Percentiles rank a stretch among this genome's conserved stretches.
Conservation (phyloP, 2,888 invertebrate species). For the Zootermopsis nevadensis region DNA sequence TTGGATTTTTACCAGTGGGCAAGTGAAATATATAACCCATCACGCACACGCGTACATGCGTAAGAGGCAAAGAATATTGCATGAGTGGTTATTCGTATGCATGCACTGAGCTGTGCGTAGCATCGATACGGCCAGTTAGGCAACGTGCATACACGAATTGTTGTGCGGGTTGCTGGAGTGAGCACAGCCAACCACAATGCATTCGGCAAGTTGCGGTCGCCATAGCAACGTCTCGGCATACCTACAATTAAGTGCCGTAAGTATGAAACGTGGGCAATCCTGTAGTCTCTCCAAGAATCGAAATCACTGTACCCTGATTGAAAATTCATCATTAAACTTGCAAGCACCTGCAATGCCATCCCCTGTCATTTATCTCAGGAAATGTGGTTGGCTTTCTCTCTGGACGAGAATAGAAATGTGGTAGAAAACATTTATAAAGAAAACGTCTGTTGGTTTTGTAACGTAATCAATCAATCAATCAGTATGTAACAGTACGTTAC, state of each 20-base stretch:
- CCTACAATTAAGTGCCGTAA: background rate
- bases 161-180: constrained; percentile 14
- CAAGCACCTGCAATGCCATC: too few species aligned
- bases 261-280: background rate
- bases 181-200: background rate
- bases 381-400: too few species aligned
- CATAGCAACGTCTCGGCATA: background rate
- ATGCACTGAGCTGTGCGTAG: background rate
- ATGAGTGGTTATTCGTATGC: constrained; percentile 12
- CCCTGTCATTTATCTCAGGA: too few species aligned
- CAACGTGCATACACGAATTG: background rate
- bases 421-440: too few species aligned
- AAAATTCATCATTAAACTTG: background rate
- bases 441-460: too few species aligned
- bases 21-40: background rate
- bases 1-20: background rate
- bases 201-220: background rate
- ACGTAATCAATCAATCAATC: too few species aligned
- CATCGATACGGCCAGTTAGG: background rate
- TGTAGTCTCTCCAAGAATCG: background rate
- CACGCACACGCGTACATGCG: background rate
- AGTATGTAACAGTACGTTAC: too few species aligned
- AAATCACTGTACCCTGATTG: background rate
- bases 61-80: background rate
- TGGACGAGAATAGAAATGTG: too few species aligned